A percentile compares a stretch with the other conserved stretches of the same genome.
phyloP scores from a whole-genome alignment of 2,888 invertebrate genomes.

The Stratiomys singularior region DNA sequence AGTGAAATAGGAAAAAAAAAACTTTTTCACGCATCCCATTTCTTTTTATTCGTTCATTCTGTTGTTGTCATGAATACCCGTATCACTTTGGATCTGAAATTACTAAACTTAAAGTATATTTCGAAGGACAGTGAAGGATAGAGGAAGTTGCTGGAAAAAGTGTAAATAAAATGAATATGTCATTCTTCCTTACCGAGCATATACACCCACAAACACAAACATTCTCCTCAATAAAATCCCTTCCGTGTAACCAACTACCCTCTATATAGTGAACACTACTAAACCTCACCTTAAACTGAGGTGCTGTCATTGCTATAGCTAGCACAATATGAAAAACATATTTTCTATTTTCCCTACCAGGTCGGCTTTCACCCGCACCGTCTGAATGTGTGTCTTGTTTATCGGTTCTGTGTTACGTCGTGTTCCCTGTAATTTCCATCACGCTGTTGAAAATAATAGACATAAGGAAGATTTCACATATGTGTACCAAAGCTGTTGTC shows the following conservation, averaged over 20 bases:
- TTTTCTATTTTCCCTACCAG: background rate
- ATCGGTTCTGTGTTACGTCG: background rate
- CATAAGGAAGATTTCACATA: slow-evolving; percentile 35
- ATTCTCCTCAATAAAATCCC: background rate
- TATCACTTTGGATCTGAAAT: background rate
- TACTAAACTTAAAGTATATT: slow-evolving; percentile 23
- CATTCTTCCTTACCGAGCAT: slow-evolving; percentile 13
- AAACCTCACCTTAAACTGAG: background rate
- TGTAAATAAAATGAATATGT: slow-evolving; percentile 42
- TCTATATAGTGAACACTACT: background rate
- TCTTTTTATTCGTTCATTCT: background rate
- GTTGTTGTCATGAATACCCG: background rate
- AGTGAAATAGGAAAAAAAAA: slow-evolving; percentile 8
- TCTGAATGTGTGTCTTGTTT: no score
- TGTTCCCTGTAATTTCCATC: slow-evolving; percentile 29
- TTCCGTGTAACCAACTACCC: slow-evolving; percentile 1
- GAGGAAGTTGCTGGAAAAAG: background rate
- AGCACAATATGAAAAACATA: background rate
- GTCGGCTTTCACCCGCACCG: no score
- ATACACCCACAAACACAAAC: background rate
- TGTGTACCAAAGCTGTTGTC: slow-evolving; percentile 7
- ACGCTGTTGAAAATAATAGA: slow-evolving; percentile 29
- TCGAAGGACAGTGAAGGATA: background rate
- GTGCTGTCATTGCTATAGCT: background rate
- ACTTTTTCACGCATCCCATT: slow-evolving; percentile 47